Percentiles rank a stretch among this genome's conserved stretches.
Evolutionary conservation across 2,113 vertebrate species (phyloP).

Genomic region (Urocolius indicus): DNA sequence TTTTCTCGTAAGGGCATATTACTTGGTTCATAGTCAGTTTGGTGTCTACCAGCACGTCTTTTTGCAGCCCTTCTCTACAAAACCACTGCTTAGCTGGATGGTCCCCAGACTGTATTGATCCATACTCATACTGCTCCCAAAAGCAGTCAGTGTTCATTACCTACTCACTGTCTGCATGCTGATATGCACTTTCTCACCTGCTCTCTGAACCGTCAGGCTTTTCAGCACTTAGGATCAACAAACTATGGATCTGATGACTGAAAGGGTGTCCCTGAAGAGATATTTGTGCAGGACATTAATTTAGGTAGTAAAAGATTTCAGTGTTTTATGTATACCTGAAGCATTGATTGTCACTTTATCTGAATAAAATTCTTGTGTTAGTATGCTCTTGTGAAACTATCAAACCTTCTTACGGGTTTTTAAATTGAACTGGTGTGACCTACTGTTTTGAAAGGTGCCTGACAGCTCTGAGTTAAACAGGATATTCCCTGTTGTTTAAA

Average conservation of each 20-base stretch:
- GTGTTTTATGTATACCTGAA: constrained; percentile 24
- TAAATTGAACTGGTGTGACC: constrained; percentile 53
- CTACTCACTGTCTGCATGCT: not conserved
- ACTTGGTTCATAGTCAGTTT: not conserved
- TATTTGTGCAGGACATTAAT: constrained; percentile 58
- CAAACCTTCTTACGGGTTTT: constrained; percentile 47
- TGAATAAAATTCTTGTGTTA: constrained; percentile 67
- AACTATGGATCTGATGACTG: constrained; percentile 8
- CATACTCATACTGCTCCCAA: not conserved
- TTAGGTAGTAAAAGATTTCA: constrained; percentile 50
- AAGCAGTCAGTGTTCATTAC: not conserved
- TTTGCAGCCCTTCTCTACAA: not conserved
- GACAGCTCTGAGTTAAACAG: constrained; percentile 50
- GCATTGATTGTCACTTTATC: constrained; percentile 40
- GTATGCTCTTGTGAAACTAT: constrained; percentile 57
- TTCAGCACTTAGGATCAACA: not conserved
- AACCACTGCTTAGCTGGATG: not conserved
- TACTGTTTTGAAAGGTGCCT: constrained; percentile 64
- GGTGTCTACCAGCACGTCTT: not conserved
- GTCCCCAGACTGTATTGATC: not conserved
- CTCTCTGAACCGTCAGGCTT: constrained; percentile 6
- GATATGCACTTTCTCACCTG: not conserved
- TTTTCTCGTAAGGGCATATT: not conserved
- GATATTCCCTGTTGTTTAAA: constrained; percentile 68
- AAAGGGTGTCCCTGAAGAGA: not conserved